Evolutionary conservation across 2,113 vertebrate species (phyloP).

Genomic region (Varanus komodoensis): DNA sequence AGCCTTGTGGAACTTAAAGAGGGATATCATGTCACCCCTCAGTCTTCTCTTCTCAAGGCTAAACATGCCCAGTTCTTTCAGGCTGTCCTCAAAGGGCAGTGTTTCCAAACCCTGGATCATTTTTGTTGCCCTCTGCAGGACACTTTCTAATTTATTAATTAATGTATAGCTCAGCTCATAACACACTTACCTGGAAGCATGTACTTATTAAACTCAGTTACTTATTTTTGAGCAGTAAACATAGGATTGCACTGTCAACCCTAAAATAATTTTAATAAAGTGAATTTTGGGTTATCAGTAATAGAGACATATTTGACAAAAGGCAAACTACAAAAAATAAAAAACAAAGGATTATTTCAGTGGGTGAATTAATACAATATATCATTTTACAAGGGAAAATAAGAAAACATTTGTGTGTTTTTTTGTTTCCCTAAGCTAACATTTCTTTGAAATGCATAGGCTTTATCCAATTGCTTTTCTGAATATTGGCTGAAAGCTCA

Average conservation of each 20-base stretch:
- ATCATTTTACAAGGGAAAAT: conserved; percentile 4
- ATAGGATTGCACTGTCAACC: not conserved
- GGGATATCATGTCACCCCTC: too few relatives aligned
- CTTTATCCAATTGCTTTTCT: not conserved
- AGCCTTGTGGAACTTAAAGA: too few relatives aligned
- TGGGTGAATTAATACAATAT: not conserved
- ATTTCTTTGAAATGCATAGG: not conserved
- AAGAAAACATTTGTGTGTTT: not conserved
- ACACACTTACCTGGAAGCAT: too few relatives aligned
- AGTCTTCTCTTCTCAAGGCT: too few relatives aligned
- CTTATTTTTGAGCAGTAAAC: too few relatives aligned
- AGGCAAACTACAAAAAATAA: not conserved
- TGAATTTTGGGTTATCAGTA: conserved; percentile 54
- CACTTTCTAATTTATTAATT: too few relatives aligned
- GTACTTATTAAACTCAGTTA: not conserved
- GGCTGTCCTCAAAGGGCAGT: too few relatives aligned
- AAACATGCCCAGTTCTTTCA: too few relatives aligned
- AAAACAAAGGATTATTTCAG: not conserved
- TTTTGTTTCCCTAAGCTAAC: not conserved
- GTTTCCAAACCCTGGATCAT: too few relatives aligned
- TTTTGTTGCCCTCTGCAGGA: too few relatives aligned
- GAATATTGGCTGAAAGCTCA: not conserved
- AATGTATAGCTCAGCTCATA: too few relatives aligned
- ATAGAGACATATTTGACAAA: not conserved
- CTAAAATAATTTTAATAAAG: conserved; percentile 58